Conservation (phyloP, 1,140 invertebrate species). For the Elymnias hypermnestra region DNA sequence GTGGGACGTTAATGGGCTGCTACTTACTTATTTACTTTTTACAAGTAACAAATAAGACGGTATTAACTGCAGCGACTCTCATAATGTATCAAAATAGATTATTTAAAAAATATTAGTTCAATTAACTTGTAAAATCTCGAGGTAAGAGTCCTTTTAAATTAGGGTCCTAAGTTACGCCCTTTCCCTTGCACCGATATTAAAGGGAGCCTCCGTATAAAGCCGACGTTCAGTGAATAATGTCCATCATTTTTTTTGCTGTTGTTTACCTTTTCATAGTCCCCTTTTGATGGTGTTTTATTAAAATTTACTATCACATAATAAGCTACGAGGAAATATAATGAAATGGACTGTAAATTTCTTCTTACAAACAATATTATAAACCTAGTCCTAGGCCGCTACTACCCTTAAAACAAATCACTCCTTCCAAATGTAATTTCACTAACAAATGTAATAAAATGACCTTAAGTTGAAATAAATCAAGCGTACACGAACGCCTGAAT, state of each 20-base stretch:
- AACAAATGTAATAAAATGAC: conserved; percentile 8
- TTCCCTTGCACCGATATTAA: conserved; percentile 49
- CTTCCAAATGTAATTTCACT: not conserved
- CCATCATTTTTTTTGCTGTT: conserved; percentile 51
- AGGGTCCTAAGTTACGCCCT: conserved; percentile 35
- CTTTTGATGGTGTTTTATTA: conserved; percentile 43
- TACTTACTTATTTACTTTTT: too few species aligned
- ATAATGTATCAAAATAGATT: not conserved
- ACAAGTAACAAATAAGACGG: too few species aligned
- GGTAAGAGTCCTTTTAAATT: conserved; percentile 33
- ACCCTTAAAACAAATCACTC: too few species aligned
- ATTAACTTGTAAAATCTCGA: conserved; percentile 41
- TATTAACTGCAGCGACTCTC: too few species aligned
- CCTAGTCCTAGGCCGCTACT: too few species aligned
- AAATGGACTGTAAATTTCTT: too few species aligned
- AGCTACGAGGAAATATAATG: conserved; percentile 36
- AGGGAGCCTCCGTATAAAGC: conserved; percentile 36
- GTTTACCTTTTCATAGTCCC: conserved; percentile 41
- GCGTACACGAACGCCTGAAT: conserved; percentile 13
- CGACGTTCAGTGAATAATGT: conserved; percentile 44
- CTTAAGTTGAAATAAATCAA: conserved; percentile 15
- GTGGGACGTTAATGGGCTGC: too few species aligned
- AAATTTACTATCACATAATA: conserved; percentile 58
- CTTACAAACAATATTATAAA: too few species aligned
- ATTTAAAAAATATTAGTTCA: conserved; percentile 23